These are phyloP conservation scores for Alviniconcha marisindica DNA, from an alignment of 1,140 invertebrate genomes.

Conservation along the genomic window DNA sequence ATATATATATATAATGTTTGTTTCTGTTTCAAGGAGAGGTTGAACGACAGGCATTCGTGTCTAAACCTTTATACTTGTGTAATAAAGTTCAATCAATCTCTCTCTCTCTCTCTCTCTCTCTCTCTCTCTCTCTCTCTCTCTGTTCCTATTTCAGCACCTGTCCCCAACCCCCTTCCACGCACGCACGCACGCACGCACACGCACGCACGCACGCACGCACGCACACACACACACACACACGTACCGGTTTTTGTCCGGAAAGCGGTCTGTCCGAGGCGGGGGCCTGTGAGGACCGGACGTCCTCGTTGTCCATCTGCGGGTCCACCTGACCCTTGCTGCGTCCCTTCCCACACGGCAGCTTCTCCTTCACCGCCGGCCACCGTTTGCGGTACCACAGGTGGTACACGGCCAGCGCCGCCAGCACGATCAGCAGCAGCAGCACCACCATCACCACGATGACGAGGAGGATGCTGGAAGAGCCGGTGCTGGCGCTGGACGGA, in stretches of 20 bases:
- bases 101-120: too few relatives aligned
- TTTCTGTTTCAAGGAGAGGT: too few relatives aligned
- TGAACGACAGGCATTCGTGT: too few relatives aligned
- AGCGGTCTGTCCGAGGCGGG: not conserved
- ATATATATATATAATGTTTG: too few relatives aligned
- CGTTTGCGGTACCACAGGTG: not conserved
- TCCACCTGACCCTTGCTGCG: not conserved
- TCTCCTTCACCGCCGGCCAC: not conserved
- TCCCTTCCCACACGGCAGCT: not conserved
- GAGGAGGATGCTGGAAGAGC: too few relatives aligned
- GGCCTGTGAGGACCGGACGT: not conserved
- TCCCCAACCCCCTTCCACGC: too few relatives aligned
- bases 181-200: not conserved
- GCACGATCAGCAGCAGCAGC: not conserved
- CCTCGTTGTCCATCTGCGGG: not conserved
- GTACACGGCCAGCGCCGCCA: constrained; percentile 23
- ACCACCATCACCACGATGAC: not conserved
- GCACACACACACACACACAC: constrained; percentile 13
- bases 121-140: too few relatives aligned
- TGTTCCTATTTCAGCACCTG: too few relatives aligned
- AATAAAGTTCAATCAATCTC: too few relatives aligned
- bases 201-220: not conserved
- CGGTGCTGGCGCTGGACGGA: not conserved
- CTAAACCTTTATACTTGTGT: too few relatives aligned
- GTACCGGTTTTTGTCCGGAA: too few relatives aligned